Evolutionary conservation across 2,797 vertebrate genomes (phyloP), one percentile per base, ranked within the genome.

Genomic region (Sphenodon punctatus): DNA sequence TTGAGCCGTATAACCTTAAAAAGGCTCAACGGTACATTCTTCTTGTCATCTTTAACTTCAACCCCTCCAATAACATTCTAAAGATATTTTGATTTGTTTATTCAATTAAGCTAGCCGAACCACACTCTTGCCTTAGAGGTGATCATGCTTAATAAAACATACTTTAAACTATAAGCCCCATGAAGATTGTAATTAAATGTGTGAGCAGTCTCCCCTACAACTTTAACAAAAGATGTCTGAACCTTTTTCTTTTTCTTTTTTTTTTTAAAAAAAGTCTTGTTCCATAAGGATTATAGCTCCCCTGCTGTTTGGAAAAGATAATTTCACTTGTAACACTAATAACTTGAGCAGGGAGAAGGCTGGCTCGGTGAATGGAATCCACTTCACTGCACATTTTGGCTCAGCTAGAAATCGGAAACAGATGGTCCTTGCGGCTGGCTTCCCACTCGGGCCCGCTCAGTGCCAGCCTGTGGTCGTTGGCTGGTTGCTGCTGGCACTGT

Each of bases 341-440:
- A 96, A 95, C 93, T 95, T 93, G 95, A 95, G 94, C 94, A 89
- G 93, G 94, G 94, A 93, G 94, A 94, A 95, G 94, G 95, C 95
- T 94, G 94, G 93, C 94, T 94, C 92, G 88, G 92, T 93, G 92
- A 94, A 93, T 91, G 94, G 93, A 94, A 94, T 94, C 94, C 96
- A 96, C 96, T 96, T 96, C 95, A 94, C 94, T 95, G 95, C 96
- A 95, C 96, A 96, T 97, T 95, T 97, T 97, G 97, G 97, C 97
- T 96, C 95, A 80, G 92, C 92, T 93, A 97, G 95, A 96, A 96
- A 97, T 95, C 92, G 92, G 94, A 96, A 97, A 96, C 97, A 98
- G 97, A 98, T 98, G 98, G 97, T 96, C 94, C 96, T 97, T 96
- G 95, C 97, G 97, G 97, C 97, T 96, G 94, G 93, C 92, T 94